phyloP scores from a whole-genome alignment of 2,797 vertebrate species.

The Acrossocheilus fasciatus region DNA sequence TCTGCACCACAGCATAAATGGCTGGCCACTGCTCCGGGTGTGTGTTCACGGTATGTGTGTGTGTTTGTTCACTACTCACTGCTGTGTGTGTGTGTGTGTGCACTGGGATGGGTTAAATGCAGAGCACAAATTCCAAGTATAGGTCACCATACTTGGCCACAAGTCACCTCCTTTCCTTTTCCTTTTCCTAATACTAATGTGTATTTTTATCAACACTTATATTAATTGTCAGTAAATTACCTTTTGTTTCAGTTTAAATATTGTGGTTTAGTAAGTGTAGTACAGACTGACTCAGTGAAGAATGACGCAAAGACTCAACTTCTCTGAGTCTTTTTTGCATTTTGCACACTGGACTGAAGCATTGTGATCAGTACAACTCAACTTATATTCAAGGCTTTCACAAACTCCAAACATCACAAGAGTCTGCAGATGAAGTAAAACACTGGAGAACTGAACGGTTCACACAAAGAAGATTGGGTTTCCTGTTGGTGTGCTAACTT shows the following conservation, averaged over 20 bases:
- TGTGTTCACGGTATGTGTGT: too few species aligned
- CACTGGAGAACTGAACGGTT: conserved; percentile 8
- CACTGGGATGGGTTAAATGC: too few species aligned
- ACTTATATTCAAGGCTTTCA: not conserved
- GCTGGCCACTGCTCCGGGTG: too few species aligned
- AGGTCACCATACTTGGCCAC: too few species aligned
- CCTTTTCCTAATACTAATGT: not conserved
- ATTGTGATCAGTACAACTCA: not conserved
- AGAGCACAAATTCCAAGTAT: too few species aligned
- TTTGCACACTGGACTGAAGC: not conserved
- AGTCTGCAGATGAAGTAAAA: not conserved
- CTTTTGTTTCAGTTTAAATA: not conserved
- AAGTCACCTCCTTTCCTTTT: too few species aligned
- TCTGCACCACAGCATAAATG: too few species aligned
- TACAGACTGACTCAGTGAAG: not conserved
- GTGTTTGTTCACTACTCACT: too few species aligned
- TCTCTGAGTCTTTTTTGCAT: not conserved
- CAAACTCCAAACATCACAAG: not conserved
- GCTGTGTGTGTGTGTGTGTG: too few species aligned
- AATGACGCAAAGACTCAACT: too few species aligned
- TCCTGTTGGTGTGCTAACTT: conserved; percentile 42
- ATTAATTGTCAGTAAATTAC: not conserved
- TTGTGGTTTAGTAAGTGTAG: not conserved
- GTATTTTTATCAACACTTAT: not conserved
- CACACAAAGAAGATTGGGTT: conserved; percentile 7